Evolutionary conservation across 2,888 invertebrate species (phyloP).

Genomic region (Venusia cambrica): DNA sequence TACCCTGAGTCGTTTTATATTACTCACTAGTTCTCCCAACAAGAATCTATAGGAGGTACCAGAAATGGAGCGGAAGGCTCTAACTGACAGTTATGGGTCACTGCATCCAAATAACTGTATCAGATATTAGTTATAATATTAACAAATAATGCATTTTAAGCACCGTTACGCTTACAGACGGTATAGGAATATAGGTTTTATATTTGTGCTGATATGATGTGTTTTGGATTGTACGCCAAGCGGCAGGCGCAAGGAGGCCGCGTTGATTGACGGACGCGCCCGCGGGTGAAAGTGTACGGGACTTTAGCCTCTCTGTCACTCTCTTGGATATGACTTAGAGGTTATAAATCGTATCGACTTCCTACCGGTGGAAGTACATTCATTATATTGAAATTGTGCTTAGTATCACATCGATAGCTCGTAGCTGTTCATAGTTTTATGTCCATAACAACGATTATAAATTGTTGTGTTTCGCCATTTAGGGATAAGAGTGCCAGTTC

Average conservation of each 20-base stretch:
- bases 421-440: too few relatives aligned
- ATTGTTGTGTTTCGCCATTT: too few relatives aligned
- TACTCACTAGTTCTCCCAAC: slow-evolving; percentile 7
- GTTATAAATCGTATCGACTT: slow-evolving; percentile 32
- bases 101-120: slow-evolving; percentile 29
- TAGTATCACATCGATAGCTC: too few relatives aligned
- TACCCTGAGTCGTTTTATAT: slow-evolving; percentile 11
- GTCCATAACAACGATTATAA: too few relatives aligned
- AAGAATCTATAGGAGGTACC: slow-evolving; percentile 17
- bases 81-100: slow-evolving; percentile 26
- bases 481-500: too few relatives aligned
- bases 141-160: slow-evolving; percentile 29
- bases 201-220: slow-evolving; percentile 13
- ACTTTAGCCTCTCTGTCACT: slow-evolving; percentile 37
- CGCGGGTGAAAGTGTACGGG: slow-evolving; percentile 52
- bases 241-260: slow-evolving; percentile 26
- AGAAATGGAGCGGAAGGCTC: slow-evolving; percentile 17
- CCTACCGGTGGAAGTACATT: too few relatives aligned
- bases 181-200: slow-evolving; percentile 16
- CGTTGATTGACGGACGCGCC: slow-evolving; percentile 36
- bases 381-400: too few relatives aligned
- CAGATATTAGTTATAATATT: slow-evolving; percentile 25
- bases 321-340: slow-evolving; percentile 27
- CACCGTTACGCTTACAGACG: slow-evolving; percentile 18
- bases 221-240: slow-evolving; percentile 18